Conservation (phyloP, 2,113 vertebrate genomes). For the Anarrhichthys ocellatus region DNA sequence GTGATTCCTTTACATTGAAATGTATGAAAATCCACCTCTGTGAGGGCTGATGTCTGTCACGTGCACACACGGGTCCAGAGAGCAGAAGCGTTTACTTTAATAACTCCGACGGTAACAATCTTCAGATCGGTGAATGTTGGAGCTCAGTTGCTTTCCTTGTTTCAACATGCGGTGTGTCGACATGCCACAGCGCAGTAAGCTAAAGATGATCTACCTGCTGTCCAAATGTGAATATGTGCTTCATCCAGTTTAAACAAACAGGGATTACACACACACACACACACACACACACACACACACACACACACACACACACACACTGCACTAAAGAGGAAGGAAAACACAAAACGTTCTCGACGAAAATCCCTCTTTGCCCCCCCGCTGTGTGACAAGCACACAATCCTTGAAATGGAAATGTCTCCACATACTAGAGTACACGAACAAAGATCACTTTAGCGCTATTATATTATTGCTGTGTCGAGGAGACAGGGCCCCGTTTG, state of each 20-base stretch:
- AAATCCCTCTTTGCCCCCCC: background rate
- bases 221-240: background rate
- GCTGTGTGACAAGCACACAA: slow-evolving; percentile 18
- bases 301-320: background rate
- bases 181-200: background rate
- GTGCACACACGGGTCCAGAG: too few species aligned
- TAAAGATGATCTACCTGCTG: background rate
- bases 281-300: background rate
- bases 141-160: too few species aligned
- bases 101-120: too few species aligned
- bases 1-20: slow-evolving; percentile 25
- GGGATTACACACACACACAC: background rate
- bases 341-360: background rate
- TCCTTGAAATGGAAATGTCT: slow-evolving; percentile 15
- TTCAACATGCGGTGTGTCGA: background rate
- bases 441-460: slow-evolving; percentile 21
- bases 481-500: slow-evolving; percentile 21
- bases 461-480: background rate
- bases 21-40: slow-evolving; percentile 8
- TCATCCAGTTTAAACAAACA: slow-evolving; percentile 8
- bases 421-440: background rate
- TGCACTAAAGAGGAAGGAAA: background rate
- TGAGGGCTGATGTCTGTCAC: background rate
- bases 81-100: too few species aligned
- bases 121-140: too few species aligned